A percentile compares a stretch with the other conserved stretches of the same genome.
These are phyloP conservation scores for Ferdinandea cuprea DNA, from an alignment of 2,888 invertebrate genomes.

Conservation along the genomic window DNA sequence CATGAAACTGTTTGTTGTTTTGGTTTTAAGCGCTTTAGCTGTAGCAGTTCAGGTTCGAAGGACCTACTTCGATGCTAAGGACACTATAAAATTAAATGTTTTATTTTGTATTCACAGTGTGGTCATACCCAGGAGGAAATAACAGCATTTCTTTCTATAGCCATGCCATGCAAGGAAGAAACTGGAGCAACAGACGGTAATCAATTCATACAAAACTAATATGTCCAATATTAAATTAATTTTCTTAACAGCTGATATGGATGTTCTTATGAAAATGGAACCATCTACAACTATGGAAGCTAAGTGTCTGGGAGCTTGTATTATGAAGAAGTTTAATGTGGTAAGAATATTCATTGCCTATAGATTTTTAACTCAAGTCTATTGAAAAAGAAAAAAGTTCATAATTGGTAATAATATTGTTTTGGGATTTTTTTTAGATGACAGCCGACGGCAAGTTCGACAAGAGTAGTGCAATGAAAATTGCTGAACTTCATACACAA, in stretches of 20 bases:
- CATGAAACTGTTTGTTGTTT: constrained; percentile 1
- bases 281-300: constrained; percentile 76
- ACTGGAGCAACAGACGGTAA: constrained; percentile 80
- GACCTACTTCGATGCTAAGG: background rate
- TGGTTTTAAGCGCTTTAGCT: background rate
- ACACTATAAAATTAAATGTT: background rate
- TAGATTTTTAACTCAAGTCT: too few species aligned
- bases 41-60: constrained; percentile 9
- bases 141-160: constrained; percentile 74
- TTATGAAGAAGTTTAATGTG: constrained; percentile 77
- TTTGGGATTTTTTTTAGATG: constrained; percentile 71
- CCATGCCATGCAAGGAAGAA: constrained; percentile 79
- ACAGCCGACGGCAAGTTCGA: constrained; percentile 77
- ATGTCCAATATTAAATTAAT: background rate
- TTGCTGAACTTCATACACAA: constrained; percentile 75
- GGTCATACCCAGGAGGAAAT: constrained; percentile 76
- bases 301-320: constrained; percentile 79
- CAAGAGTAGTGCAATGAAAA: constrained; percentile 69
- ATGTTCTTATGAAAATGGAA: constrained; percentile 74
- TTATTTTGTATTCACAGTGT: background rate
- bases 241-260: constrained; percentile 73
- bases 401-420: too few species aligned
- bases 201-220: background rate
- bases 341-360: constrained; percentile 42
- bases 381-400: too few species aligned